These are phyloP conservation scores for Chiloscyllium plagiosum DNA, from an alignment of 2,113 vertebrate species.

Conservation along the genomic window DNA sequence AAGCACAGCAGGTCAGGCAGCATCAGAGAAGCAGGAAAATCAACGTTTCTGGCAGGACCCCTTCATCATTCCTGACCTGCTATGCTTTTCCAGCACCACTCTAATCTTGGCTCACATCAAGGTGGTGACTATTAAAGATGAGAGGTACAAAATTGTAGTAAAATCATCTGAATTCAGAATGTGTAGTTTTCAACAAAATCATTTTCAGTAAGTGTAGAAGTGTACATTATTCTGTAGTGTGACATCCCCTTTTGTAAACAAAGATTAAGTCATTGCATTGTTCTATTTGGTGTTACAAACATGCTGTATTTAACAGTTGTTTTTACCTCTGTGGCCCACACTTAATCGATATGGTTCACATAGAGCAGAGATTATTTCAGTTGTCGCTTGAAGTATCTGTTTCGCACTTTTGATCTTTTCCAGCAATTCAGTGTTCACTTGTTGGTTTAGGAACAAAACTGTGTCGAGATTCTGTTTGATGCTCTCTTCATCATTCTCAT, in stretches of 20 bases:
- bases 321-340: not conserved
- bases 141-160: not conserved
- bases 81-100: no score
- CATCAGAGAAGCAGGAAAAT: no score
- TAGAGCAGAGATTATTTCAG: not conserved
- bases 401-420: not conserved
- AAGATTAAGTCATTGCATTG: not conserved
- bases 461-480: not conserved
- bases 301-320: not conserved
- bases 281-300: not conserved
- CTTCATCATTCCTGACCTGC: no score
- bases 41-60: no score
- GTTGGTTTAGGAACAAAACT: not conserved
- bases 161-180: not conserved
- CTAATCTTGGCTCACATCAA: not conserved
- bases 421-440: not conserved
- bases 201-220: not conserved
- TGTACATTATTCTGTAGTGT: not conserved
- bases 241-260: not conserved
- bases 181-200: not conserved
- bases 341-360: not conserved
- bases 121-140: not conserved
- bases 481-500: not conserved
- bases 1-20: no score
- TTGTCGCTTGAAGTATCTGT: not conserved